Conservation (phyloP, 2,113 vertebrate genomes). For the Forbesichthys agassizii region DNA sequence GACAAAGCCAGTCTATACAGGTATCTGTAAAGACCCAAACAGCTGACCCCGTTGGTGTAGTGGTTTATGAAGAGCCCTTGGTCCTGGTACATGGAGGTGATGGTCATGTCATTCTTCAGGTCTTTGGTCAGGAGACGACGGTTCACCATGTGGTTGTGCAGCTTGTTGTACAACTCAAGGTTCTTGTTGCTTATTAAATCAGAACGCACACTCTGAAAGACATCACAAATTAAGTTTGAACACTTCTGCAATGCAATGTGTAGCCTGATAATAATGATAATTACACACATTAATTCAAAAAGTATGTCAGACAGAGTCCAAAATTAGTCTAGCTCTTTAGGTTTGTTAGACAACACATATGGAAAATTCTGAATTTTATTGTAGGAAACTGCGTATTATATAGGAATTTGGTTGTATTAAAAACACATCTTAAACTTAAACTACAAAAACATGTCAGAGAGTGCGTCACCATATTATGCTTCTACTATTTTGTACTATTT, state of each 20-base stretch:
- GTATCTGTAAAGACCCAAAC: not conserved
- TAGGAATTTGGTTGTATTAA: no score
- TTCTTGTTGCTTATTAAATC: slow-evolving; percentile 87
- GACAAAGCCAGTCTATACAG: not conserved
- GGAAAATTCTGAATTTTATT: no score
- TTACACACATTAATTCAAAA: no score
- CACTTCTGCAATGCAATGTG: not conserved
- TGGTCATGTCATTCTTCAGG: slow-evolving; percentile 85
- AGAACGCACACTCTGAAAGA: slow-evolving; percentile 73
- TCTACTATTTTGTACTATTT: not conserved
- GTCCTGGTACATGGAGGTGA: slow-evolving; percentile 86
- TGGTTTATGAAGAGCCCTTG: slow-evolving; percentile 89
- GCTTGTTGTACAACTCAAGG: slow-evolving; percentile 86
- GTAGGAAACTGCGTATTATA: no score
- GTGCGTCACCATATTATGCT: not conserved
- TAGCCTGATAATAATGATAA: no score
- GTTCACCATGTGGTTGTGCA: slow-evolving; percentile 91
- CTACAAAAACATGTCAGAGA: no score
- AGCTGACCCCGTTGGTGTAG: slow-evolving; percentile 92
- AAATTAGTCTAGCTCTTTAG: no score
- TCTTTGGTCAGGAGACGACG: slow-evolving; percentile 91
- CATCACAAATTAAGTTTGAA: slow-evolving; percentile 3
- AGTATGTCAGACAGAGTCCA: no score
- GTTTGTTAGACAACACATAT: no score
- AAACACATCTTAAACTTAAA: no score